phyloP scores from a whole-genome alignment of 2,888 invertebrate species.

The Synergus umbraculus region DNA sequence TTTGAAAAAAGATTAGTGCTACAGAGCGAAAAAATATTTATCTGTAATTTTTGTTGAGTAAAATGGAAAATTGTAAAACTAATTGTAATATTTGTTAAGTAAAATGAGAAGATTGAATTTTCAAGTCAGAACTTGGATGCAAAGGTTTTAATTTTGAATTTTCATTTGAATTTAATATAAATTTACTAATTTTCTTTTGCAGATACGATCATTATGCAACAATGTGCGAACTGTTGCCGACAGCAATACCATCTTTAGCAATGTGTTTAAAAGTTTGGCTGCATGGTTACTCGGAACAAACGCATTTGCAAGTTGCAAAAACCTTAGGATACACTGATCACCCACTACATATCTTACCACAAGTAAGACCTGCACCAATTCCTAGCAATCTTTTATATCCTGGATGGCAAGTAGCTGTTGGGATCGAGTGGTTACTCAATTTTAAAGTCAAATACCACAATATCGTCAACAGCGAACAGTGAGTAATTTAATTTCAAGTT shows the following conservation, averaged over 20 bases:
- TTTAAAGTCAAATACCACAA: conserved; percentile 78
- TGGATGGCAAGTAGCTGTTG: conserved; percentile 77
- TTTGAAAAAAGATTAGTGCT: no score
- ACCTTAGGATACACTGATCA: conserved; percentile 77
- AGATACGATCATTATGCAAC: conserved; percentile 88
- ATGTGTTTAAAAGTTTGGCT: conserved; percentile 81
- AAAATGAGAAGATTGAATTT: no score
- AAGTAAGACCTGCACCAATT: conserved; percentile 76
- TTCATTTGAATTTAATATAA: neutral
- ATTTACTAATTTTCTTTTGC: conserved; percentile 37
- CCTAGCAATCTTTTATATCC: conserved; percentile 76
- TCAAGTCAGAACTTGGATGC: neutral
- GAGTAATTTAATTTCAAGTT: conserved; percentile 63
- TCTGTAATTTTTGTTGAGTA: no score
- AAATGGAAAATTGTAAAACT: neutral
- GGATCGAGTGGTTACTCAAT: conserved; percentile 79
- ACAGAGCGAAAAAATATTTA: no score
- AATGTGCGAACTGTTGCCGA: conserved; percentile 84
- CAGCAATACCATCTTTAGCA: conserved; percentile 82
- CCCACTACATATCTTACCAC: conserved; percentile 72
- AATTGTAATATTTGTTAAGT: no score
- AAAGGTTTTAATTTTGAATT: neutral
- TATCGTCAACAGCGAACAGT: conserved; percentile 80
- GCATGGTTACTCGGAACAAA: conserved; percentile 77
- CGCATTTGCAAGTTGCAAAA: conserved; percentile 76